These are phyloP conservation scores for Catocala sponsa DNA, from an alignment of 2,888 invertebrate genomes.

Conservation along the genomic window DNA sequence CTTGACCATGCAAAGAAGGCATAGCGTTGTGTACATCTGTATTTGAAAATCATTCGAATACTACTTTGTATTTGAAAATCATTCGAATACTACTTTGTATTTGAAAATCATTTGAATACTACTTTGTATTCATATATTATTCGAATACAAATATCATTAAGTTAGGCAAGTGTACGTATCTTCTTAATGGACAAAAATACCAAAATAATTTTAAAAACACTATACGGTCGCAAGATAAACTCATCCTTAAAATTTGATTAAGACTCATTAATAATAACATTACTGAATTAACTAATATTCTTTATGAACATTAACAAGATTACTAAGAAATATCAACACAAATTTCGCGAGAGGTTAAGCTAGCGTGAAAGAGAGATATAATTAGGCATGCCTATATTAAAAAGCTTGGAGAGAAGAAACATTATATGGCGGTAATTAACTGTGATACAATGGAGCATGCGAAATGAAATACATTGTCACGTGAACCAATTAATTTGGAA, in stretches of 20 bases:
- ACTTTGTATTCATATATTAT: too few species aligned
- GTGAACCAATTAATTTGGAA: slow-evolving; percentile 52
- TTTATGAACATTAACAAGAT: not conserved
- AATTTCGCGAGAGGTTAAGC: slow-evolving; percentile 40
- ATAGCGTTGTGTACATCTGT: too few species aligned
- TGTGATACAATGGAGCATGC: slow-evolving; percentile 57
- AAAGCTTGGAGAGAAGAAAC: slow-evolving; percentile 57
- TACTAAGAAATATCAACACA: slow-evolving; percentile 23
- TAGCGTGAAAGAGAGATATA: slow-evolving; percentile 39
- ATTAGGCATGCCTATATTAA: slow-evolving; percentile 49
- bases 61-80: too few species aligned
- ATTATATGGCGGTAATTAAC: slow-evolving; percentile 67
- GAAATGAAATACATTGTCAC: slow-evolving; percentile 62
- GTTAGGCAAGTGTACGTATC: too few species aligned
- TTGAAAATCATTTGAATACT: too few species aligned
- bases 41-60: too few species aligned
- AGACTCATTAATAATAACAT: not conserved
- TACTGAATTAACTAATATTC: not conserved
- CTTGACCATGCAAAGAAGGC: too few species aligned
- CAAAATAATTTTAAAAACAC: too few species aligned
- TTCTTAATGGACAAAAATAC: too few species aligned
- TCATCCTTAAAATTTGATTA: not conserved
- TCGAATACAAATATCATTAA: too few species aligned
- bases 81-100: too few species aligned
- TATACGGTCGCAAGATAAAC: too few species aligned